A percentile compares a stretch with the other conserved stretches of the same genome.
phyloP scores from a whole-genome alignment of 2,797 vertebrate genomes.

The Trachops cirrhosus region DNA sequence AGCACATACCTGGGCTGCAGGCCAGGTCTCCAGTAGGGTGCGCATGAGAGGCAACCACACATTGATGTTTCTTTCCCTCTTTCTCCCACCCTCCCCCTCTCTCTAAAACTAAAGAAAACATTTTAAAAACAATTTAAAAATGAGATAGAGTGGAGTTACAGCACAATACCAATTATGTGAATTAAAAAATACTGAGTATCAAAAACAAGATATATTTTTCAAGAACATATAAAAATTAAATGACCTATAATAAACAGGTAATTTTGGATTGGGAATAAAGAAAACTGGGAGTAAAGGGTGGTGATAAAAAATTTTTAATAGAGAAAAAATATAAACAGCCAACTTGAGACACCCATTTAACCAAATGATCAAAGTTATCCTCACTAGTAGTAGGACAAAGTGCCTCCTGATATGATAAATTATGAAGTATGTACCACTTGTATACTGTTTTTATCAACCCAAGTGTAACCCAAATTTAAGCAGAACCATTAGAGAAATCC shows the following conservation, averaged over 20 bases:
- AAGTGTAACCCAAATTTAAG: not conserved
- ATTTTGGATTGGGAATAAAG: not conserved
- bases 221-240: conserved; percentile 11
- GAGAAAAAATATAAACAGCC: not conserved
- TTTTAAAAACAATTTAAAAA: not conserved
- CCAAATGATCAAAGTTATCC: not conserved
- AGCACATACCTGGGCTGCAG: too few species aligned
- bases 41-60: too few species aligned
- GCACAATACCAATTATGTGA: not conserved
- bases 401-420: not conserved
- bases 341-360: not conserved
- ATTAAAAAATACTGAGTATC: not conserved
- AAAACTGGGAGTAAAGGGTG: not conserved
- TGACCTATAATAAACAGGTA: not conserved
- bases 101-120: too few species aligned
- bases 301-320: not conserved
- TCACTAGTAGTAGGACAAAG: not conserved
- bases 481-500: not conserved
- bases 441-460: not conserved
- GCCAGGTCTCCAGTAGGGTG: too few species aligned
- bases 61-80: too few species aligned
- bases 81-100: too few species aligned
- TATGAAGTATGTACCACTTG: not conserved
- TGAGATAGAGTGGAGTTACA: not conserved
- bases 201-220: not conserved